Base-by-base conservation (phyloP, 2,113 vertebrate genomes). In the Serranochromis macrocephalus region DNA sequence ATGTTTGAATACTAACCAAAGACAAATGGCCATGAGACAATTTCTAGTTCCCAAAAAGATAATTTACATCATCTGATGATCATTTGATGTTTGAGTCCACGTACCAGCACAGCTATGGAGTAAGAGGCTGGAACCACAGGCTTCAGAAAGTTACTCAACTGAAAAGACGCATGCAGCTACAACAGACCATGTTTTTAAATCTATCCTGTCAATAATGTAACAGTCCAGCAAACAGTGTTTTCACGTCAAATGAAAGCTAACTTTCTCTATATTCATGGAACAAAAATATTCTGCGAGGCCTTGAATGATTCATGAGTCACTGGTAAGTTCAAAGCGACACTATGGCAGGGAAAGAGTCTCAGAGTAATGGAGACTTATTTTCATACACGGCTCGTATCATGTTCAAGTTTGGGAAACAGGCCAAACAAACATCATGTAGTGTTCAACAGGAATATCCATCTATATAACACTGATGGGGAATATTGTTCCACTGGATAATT, bases 181-280 rank as follows among this genome's bases (percentile, higher is more conserved):
- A 58, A 16, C 38, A 42, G 66, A 9, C n/a, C 21, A 26, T 71
- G 7, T 42, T 71, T 66, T 68, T 68, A 24, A 40, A 68, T 21
- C 33, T n/a, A n/a, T 66, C 61, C 63, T 40, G 63, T 13, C 63
- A 21, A 40, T 21, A 68, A 40, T 12, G 11, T 36, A 68, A 38
- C 11, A 38, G 19, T 40, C 63, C 61, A 42, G 36, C 36, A 40
- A 14, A 24, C n/a, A 40, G 36, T 42, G n/a, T 40, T 40, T 71
- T 14, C n/a, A 24, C 3, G 0, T 42, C 0, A 71, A 42, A 40
- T 14, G 0, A 71, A 21, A 71, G 36, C 36, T 40, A 42, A 71
- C 38, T 45, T 71, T 71, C 66, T 16, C 38, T 26, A 9, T 24
- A 26, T 71, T 45, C 13, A 45, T 24, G 40, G 13, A 71, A 26